Evolutionary conservation across 2,888 invertebrate genomes (phyloP).

Genomic region (Cephus pulcher): DNA sequence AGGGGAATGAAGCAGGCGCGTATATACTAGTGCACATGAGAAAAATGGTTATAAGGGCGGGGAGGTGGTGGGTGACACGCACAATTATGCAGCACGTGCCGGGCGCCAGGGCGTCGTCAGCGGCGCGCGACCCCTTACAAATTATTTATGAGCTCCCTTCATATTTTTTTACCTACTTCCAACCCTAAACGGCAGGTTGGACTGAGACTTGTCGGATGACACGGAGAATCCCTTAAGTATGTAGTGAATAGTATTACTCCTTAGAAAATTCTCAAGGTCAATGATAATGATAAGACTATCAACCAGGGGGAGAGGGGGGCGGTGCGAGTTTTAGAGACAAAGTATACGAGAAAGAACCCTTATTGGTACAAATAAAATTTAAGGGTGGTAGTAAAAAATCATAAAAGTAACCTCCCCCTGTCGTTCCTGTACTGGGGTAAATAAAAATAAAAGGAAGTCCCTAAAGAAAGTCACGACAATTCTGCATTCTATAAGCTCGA

Average conservation of each 20-base stretch:
- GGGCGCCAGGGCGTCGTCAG: constrained; percentile 35
- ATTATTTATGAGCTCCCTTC: constrained; percentile 63
- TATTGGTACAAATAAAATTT: not conserved
- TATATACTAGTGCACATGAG: not conserved
- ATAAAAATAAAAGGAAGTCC: not conserved
- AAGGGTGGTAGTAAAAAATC: not conserved
- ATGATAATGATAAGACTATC: not conserved
- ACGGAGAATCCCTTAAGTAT: not conserved
- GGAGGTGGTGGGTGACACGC: constrained; percentile 27
- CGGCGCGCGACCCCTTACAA: constrained; percentile 53
- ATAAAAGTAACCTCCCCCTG: not conserved
- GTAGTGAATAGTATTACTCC: not conserved
- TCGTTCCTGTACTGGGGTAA: not conserved
- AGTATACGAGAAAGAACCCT: not conserved
- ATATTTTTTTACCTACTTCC: constrained; percentile 43
- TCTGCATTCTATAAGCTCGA: not conserved
- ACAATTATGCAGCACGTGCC: constrained; percentile 59
- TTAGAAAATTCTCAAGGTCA: not conserved
- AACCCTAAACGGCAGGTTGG: not conserved
- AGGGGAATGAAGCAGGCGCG: constrained; percentile 1
- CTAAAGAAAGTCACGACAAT: not conserved
- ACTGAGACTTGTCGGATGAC: not conserved
- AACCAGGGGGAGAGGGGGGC: not conserved
- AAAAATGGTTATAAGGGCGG: not conserved
- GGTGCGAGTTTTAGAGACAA: not conserved